Evolutionary conservation across 35 echinoderm and acorn worm genomes (phyloP).

Genomic region (Eucidaris tribuloides): DNA sequence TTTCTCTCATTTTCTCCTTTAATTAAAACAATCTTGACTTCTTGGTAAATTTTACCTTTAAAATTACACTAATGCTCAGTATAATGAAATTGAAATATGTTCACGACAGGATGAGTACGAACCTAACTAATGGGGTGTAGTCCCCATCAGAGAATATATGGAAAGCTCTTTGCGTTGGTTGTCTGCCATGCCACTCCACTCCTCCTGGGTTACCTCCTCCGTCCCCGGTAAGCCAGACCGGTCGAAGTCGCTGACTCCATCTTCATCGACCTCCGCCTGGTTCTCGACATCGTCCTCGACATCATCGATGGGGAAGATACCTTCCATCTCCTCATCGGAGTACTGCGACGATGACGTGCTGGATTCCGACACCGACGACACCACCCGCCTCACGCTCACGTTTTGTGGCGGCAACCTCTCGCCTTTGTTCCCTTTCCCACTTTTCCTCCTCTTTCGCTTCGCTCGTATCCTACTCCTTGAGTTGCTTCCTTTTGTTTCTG

Average conservation of each 20-base stretch:
- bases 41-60: too few relatives aligned
- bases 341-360: slow-evolving; percentile 83
- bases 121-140: slow-evolving; percentile 82
- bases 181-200: slow-evolving; percentile 36
- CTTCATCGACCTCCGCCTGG: neutral
- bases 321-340: slow-evolving; percentile 43
- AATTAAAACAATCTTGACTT: too few relatives aligned
- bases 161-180: slow-evolving; percentile 38
- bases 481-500: slow-evolving; percentile 1
- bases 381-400: slow-evolving; percentile 4
- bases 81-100: neutral
- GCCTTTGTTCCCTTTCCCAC: neutral
- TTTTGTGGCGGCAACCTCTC: slow-evolving; percentile 14
- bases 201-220: slow-evolving; percentile 26
- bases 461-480: neutral
- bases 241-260: neutral
- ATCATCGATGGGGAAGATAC: slow-evolving; percentile 90
- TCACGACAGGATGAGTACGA: neutral
- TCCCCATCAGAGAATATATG: slow-evolving; percentile 97
- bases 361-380: slow-evolving; percentile 57
- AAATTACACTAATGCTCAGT: too few relatives aligned
- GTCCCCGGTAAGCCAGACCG: neutral
- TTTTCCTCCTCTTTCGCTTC: slow-evolving; percentile 28
- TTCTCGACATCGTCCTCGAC: slow-evolving; percentile 22
- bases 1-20: too few relatives aligned